These are phyloP conservation scores for Megaceryle torquata DNA, from an alignment of 2,113 vertebrate genomes.

Conservation along the genomic window DNA sequence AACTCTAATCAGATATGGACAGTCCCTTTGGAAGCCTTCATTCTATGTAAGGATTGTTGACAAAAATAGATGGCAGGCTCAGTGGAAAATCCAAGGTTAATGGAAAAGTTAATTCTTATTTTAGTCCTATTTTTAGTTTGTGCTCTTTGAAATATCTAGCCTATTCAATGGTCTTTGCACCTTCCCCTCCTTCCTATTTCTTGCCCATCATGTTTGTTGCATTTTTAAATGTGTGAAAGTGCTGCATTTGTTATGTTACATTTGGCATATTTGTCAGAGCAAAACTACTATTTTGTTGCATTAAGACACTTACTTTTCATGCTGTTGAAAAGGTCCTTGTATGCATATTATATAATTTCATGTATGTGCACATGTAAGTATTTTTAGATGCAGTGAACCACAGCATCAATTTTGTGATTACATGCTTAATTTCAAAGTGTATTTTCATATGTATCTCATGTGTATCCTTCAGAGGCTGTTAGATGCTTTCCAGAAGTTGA, in stretches of 20 bases:
- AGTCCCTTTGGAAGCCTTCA: background rate
- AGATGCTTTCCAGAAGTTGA: background rate
- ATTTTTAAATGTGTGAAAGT: background rate
- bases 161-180: background rate
- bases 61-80: background rate
- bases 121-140: background rate
- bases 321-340: background rate
- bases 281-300: background rate
- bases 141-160: background rate
- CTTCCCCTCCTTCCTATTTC: fast-evolving
- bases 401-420: background rate
- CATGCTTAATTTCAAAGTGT: background rate
- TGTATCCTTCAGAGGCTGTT: background rate
- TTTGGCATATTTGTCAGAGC: background rate
- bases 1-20: background rate
- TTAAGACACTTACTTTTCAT: background rate
- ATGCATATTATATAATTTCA: background rate
- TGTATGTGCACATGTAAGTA: background rate
- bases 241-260: background rate
- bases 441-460: background rate
- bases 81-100: background rate
- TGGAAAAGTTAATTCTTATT: background rate
- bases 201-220: background rate
- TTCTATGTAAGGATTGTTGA: background rate
- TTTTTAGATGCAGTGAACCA: background rate